These are phyloP conservation scores for Vesta saturnalis DNA, from an alignment of 2,888 invertebrate species.

Conservation along the genomic window DNA sequence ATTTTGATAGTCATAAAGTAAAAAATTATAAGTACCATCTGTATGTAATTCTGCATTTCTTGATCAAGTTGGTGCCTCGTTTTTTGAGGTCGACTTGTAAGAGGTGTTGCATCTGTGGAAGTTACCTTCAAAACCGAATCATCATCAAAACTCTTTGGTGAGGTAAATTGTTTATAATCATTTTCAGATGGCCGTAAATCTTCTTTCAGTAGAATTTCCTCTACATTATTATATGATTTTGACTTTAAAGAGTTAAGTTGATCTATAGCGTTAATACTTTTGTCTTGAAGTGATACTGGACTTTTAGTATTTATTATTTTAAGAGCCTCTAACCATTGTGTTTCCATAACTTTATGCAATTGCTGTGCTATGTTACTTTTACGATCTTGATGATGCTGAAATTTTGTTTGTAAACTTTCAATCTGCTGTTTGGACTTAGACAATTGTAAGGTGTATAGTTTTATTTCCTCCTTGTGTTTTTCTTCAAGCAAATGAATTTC, in stretches of 20 bases:
- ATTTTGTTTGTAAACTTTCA: constrained; percentile 70
- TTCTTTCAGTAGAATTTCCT: constrained; percentile 48
- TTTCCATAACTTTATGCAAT: constrained; percentile 78
- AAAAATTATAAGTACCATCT: constrained; percentile 64
- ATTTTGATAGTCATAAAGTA: too few species aligned
- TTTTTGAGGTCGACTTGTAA: constrained; percentile 51
- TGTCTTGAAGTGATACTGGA: constrained; percentile 42
- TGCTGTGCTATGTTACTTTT: constrained; percentile 78
- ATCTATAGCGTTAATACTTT: constrained; percentile 45
- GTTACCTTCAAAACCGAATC: constrained; percentile 39
- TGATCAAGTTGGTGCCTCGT: constrained; percentile 53
- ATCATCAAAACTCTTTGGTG: constrained; percentile 37
- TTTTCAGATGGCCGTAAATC: constrained; percentile 6
- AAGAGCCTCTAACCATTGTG: constrained; percentile 82
- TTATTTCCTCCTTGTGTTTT: constrained; percentile 81
- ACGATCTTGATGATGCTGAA: constrained; percentile 62
- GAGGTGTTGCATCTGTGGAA: constrained; percentile 53
- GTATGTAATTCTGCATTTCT: constrained; percentile 64
- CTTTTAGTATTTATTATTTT: constrained; percentile 66
- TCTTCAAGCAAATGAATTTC: constrained; percentile 82
- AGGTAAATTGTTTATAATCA: constrained; percentile 17
- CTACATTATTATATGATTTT: constrained; percentile 52
- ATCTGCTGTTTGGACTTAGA: constrained; percentile 76
- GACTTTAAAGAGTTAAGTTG: constrained; percentile 54
- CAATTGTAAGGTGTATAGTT: constrained; percentile 75